phyloP scores from a whole-genome alignment of 2,113 vertebrate species.

The Hippocampus mohnikei region DNA sequence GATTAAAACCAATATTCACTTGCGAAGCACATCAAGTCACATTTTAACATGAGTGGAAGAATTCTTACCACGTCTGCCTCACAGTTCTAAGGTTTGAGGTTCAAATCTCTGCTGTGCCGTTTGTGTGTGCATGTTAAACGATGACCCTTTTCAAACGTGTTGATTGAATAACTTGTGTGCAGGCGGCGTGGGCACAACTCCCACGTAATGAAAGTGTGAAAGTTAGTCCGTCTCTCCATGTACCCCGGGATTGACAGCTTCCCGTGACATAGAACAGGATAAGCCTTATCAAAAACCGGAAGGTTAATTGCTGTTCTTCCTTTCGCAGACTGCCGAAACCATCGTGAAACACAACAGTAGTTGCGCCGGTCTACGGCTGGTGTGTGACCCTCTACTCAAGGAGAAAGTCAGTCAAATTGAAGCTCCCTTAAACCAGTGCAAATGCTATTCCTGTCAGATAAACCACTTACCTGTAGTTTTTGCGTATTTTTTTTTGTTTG shows the following conservation, averaged over 20 bases:
- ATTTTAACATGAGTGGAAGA: not conserved
- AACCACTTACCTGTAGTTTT: not conserved
- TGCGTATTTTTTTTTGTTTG: not conserved
- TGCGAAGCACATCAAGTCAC: not conserved
- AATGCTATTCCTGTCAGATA: not conserved
- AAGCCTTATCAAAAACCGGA: not conserved
- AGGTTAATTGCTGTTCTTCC: constrained; percentile 5
- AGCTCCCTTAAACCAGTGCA: not conserved
- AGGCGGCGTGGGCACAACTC: too few relatives aligned
- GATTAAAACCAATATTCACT: not conserved
- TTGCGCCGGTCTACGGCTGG: constrained; percentile 72
- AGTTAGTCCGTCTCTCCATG: not conserved
- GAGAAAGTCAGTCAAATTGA: constrained; percentile 78
- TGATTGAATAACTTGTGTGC: too few relatives aligned
- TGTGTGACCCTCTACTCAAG: constrained; percentile 79
- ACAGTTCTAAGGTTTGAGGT: too few relatives aligned
- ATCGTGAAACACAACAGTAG: constrained; percentile 81
- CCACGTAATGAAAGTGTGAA: not conserved
- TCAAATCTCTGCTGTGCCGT: not conserved
- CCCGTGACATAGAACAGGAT: not conserved
- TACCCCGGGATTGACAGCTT: too few relatives aligned
- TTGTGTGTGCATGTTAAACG: too few relatives aligned
- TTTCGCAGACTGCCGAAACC: constrained; percentile 79
- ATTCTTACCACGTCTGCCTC: too few relatives aligned
- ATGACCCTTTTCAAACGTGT: too few relatives aligned